phyloP scores from a whole-genome alignment of 2,113 vertebrate species.

The Myotis brandtii region DNA sequence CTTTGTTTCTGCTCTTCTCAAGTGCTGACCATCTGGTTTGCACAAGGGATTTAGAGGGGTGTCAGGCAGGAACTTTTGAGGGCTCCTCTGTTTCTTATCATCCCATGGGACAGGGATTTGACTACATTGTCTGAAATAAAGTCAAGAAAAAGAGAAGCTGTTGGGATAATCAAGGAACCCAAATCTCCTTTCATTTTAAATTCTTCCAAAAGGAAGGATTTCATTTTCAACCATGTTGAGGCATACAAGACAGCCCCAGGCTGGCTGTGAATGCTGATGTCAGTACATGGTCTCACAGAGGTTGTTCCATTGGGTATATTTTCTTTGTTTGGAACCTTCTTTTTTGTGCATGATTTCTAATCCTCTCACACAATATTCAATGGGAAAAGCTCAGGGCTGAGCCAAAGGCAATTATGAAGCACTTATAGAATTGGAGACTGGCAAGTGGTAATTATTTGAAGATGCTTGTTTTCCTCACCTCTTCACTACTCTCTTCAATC shows the following conservation, averaged over 20 bases:
- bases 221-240: neutral
- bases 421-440: conserved; percentile 42
- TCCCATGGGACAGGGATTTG: neutral
- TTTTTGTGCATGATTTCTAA: conserved; percentile 61
- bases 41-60: neutral
- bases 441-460: conserved; percentile 68
- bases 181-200: conserved; percentile 35
- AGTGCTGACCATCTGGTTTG: neutral
- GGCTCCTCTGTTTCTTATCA: neutral
- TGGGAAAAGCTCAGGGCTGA: conserved; percentile 52
- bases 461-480: conserved; percentile 5
- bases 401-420: conserved; percentile 68
- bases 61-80: neutral
- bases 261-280: neutral
- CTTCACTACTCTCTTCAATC: neutral
- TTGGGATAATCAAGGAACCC: neutral
- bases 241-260: neutral
- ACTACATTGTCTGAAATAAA: neutral
- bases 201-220: conserved; percentile 36
- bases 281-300: neutral
- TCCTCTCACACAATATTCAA: conserved; percentile 59
- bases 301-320: neutral
- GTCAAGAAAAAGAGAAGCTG: neutral
- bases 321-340: conserved; percentile 27
- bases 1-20: neutral